Conservation (phyloP, 2,113 vertebrate species). For the Cyanoderma ruficeps region DNA sequence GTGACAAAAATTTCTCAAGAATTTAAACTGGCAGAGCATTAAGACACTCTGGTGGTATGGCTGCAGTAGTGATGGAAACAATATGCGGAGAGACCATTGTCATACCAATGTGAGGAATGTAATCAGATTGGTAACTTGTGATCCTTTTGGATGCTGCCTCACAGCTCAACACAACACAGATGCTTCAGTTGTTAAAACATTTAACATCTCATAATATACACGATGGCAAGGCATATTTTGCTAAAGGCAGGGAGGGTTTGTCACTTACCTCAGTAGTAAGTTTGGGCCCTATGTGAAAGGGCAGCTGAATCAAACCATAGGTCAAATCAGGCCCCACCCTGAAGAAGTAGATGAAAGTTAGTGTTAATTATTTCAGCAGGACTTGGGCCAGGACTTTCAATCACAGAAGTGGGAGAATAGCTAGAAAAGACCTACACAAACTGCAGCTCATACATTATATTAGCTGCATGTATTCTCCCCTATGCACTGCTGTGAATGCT, state of each 20-base stretch:
- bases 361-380: neutral
- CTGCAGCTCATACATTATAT: neutral
- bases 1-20: slow-evolving; percentile 6
- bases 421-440: neutral
- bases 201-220: neutral
- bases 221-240: neutral
- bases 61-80: slow-evolving; percentile 26
- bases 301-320: neutral
- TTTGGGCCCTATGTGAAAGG: neutral
- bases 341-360: neutral
- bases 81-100: neutral
- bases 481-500: accelerated
- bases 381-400: neutral
- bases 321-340: accelerated
- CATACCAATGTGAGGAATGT: neutral
- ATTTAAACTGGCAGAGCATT: neutral
- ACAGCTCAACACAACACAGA: neutral
- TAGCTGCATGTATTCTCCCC: neutral
- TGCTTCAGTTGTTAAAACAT: neutral
- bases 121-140: slow-evolving; percentile 6
- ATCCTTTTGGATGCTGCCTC: neutral
- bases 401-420: neutral
- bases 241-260: neutral
- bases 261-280: neutral
- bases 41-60: neutral